A percentile compares a stretch with the other conserved stretches of the same genome.
phyloP scores from a whole-genome alignment of 2,888 invertebrate species.

The Allolobophora icterica region DNA sequence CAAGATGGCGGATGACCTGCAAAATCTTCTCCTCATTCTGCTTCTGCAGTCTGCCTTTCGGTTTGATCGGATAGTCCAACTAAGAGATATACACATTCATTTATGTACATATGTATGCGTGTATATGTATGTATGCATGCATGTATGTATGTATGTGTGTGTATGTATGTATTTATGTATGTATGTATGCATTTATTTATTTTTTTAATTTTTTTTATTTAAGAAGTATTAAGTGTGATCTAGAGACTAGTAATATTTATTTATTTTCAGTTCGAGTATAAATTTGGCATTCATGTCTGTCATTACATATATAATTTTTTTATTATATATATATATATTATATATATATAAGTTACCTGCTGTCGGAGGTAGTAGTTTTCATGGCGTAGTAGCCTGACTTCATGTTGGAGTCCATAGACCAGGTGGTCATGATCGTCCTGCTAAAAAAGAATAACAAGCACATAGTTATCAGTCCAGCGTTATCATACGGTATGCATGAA shows the following conservation, averaged over 20 bases:
- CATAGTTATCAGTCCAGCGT: background rate
- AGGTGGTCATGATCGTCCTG: background rate
- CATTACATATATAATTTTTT: too few relatives aligned
- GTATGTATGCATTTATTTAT: too few relatives aligned
- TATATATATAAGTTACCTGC: background rate
- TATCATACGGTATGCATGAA: too few relatives aligned
- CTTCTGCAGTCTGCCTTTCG: constrained; percentile 4
- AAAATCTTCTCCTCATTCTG: constrained; percentile 21
- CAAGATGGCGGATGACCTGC: constrained; percentile 21
- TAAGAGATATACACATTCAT: background rate
- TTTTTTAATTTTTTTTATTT: too few relatives aligned
- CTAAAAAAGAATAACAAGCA: background rate
- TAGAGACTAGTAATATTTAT: too few relatives aligned
- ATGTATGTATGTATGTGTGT: background rate
- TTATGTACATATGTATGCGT: background rate
- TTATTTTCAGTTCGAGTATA: too few relatives aligned
- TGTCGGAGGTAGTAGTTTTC: constrained; percentile 4
- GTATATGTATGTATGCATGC: background rate
- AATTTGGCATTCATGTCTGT: too few relatives aligned
- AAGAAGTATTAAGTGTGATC: too few relatives aligned
- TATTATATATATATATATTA: too few relatives aligned
- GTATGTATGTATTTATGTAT: background rate
- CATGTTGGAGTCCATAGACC: constrained; percentile 20
- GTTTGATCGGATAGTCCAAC: constrained; percentile 20
- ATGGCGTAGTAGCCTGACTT: constrained; percentile 18